These are phyloP conservation scores for Gobionotothen gibberifrons DNA, from an alignment of 2,797 vertebrate genomes.

Conservation along the genomic window DNA sequence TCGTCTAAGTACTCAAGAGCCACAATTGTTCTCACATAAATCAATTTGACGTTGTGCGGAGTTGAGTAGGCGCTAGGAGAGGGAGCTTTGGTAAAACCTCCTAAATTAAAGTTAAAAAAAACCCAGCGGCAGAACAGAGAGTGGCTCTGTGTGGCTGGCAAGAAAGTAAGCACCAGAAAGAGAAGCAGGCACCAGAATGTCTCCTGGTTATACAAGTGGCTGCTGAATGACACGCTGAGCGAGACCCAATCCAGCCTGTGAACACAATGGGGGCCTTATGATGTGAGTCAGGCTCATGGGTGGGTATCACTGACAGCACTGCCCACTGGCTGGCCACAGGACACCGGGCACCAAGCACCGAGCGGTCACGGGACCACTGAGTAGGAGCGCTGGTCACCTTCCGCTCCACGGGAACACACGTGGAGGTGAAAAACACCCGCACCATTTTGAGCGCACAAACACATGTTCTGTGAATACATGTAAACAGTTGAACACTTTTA, in stretches of 20 bases:
- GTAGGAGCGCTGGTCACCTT: constrained; percentile 62
- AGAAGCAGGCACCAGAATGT: constrained; percentile 83
- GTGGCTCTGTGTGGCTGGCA: constrained; percentile 76
- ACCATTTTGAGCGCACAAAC: constrained; percentile 15
- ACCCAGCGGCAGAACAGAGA: constrained; percentile 72
- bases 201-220: constrained; percentile 83
- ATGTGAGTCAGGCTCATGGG: constrained; percentile 79
- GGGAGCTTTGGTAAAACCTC: constrained; percentile 57
- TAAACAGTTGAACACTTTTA: constrained; percentile 40
- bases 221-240: constrained; percentile 80
- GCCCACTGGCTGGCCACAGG: constrained; percentile 76
- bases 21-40: constrained; percentile 54
- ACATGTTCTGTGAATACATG: constrained; percentile 27
- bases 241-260: constrained; percentile 81
- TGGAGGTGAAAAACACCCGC: constrained; percentile 53
- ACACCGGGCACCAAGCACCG: constrained; percentile 64
- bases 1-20: constrained; percentile 14
- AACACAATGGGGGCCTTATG: constrained; percentile 85
- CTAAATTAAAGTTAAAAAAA: constrained; percentile 71
- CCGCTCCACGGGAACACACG: constrained; percentile 43
- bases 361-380: constrained; percentile 59
- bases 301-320: constrained; percentile 75
- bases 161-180: constrained; percentile 73
- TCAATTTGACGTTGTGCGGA: constrained; percentile 47
- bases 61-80: constrained; percentile 34